Base-by-base conservation (phyloP, 2,113 vertebrate species). In the Osmerus mordax region DNA sequence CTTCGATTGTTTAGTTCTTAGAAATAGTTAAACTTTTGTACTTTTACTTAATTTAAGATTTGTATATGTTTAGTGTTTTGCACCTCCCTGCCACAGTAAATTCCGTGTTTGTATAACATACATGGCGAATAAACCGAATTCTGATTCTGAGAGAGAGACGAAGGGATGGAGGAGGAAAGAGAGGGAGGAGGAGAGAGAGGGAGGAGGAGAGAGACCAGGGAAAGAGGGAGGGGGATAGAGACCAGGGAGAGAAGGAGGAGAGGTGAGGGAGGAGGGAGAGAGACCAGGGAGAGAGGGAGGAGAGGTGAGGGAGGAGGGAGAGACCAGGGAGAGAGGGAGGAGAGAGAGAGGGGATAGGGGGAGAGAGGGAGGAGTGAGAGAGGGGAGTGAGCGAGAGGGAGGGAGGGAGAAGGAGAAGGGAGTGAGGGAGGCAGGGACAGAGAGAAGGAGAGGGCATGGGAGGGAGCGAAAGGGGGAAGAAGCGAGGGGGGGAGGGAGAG, bases 321-420 rank as follows among this genome's bases (percentile, higher is more conserved):
- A 21, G 21, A 71, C 21, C 21, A 21, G n/a, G 15, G 1, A 9
- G n/a, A 18, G 16, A 14, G n/a, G 19, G 23, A 15, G 52, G 55
- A 14, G 28, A 15, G 11, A 5, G 13, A 71, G 63, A 66, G 51
- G 77, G 54, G 60, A 70, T 61, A 32, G 21, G 11, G 23, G 56
- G 14, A 58, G 54, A 32, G 13, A 32, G 74, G 36, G 58, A 66
- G 51, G 9, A 29, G 74, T n/a, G 62, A 69, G 55, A 21, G 12
- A 59, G 52, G 5, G 29, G 23, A 19, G 5, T 6, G 18, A 12
- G 8, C 4, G 54, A 56, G 54, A 18, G n/a, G 41, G 14, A 18
- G n/a, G 19, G 19, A 5, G 13, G 21, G n/a, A 21, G n/a, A 81
- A 32, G 70, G 75, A 81, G 75, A 66, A 47, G 77, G 54, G 60